Base-by-base conservation (phyloP, 2,797 vertebrate species). In the Pseudochromis fuscus region DNA sequence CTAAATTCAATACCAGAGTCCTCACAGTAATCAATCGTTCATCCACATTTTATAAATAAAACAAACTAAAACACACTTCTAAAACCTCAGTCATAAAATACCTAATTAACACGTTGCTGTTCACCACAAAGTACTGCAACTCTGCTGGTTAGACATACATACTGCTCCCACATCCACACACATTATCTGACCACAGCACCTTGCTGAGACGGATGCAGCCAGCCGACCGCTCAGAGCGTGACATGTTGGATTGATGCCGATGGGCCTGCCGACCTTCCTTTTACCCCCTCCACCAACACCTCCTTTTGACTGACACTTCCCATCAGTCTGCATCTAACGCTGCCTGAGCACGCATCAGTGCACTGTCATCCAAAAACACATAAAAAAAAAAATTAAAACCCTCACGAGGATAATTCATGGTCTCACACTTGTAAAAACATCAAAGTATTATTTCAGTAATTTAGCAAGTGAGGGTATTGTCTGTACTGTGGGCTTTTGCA, bases 301-400 rank as follows among this genome's bases (percentile, higher is more conserved):
- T 82, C 56, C 19, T 7, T 61, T 13, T 85, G 82, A 90, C 60
- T 75, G 87, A 88, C 83, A 83, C 58, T 71, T 82, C 58, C 60
- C 67, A 82, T 84, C 81, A 78, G 42, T 75, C 67, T 74, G 65
- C 57, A 52, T 75, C 75, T 48, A 60, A 74, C 28, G 45, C 65
- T 59, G 25, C 67, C 25, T 38, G 52, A 56, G 62, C 62, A 79
- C 13, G 35, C 40, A 13, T 40, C 1, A 2, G 8, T 8, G 27
- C 30, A 38, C 48, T 37, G 1, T 13, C 1, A 9, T 53, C 15
- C 42, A 46, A 21, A 69, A 61, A 55, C 4, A 45, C 33, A 9
- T 2, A 2, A n/a, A n/a, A n/a, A n/a, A n/a, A n/a, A n/a, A n/a
- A n/a, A n/a, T n/a, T n/a, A n/a, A n/a, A n/a, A n/a, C n/a, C n/a